A percentile compares a stretch with the other conserved stretches of the same genome.
Evolutionary conservation across 1,140 invertebrate genomes (phyloP).

Genomic region (Amyelois transitella): DNA sequence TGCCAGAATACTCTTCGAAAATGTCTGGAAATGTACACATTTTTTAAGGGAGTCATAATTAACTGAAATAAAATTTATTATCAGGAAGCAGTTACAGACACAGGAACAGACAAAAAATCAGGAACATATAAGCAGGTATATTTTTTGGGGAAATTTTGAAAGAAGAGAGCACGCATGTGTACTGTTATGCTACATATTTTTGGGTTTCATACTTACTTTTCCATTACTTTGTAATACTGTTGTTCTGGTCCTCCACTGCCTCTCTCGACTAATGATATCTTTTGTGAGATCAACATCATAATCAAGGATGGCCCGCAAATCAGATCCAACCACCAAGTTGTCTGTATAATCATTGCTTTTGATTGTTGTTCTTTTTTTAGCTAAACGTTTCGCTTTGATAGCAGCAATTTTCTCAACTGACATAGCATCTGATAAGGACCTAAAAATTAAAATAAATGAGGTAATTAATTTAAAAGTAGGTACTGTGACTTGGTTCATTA

Average conservation of each 20-base stretch:
- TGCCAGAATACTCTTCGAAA: conserved; percentile 96
- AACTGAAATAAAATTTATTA: too few relatives aligned
- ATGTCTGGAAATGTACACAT: conserved; percentile 76
- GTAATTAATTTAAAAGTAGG: neutral
- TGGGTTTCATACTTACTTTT: conserved; percentile 80
- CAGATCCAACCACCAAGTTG: conserved; percentile 81
- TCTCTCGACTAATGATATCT: conserved; percentile 95
- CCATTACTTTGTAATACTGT: conserved; percentile 96
- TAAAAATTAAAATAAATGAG: too few relatives aligned
- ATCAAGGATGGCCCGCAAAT: conserved; percentile 91
- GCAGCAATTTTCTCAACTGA: conserved; percentile 98
- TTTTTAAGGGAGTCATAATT: too few relatives aligned
- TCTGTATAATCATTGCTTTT: conserved; percentile 91
- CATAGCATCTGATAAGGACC: conserved; percentile 95
- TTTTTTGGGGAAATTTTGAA: too few relatives aligned
- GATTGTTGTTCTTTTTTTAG: conserved; percentile 97
- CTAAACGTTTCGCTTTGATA: conserved; percentile 97
- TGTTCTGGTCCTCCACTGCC: conserved; percentile 95
- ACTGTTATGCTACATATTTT: too few relatives aligned
- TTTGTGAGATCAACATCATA: conserved; percentile 97
- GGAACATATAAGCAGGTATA: neutral
- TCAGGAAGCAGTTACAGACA: neutral
- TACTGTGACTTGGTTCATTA: too few relatives aligned
- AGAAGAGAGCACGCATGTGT: too few relatives aligned
- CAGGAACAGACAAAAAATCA: neutral